These are phyloP conservation scores for Montipora capricornis DNA, from an alignment of 64 coral and sea anemone genomes.

Conservation along the genomic window DNA sequence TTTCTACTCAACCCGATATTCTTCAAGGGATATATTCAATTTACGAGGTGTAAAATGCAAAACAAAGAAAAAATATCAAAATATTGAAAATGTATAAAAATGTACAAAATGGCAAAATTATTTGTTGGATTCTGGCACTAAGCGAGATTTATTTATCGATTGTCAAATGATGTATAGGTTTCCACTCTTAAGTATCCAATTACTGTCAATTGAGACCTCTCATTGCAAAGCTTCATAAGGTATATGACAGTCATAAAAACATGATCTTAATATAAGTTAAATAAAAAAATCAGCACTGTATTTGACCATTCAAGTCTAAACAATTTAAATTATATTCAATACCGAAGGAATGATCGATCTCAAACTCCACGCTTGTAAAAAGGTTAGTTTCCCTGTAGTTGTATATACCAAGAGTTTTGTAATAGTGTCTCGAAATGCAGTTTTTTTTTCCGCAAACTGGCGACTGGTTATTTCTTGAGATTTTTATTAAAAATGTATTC, in stretches of 20 bases:
- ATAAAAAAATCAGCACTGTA: background rate
- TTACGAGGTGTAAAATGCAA: constrained; percentile 17
- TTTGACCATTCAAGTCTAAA: background rate
- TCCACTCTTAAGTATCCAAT: no score
- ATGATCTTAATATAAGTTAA: constrained; percentile 2
- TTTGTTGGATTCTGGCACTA: constrained; percentile 24
- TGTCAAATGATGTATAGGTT: constrained; percentile 11
- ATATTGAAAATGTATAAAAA: constrained; percentile 61
- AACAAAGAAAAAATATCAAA: constrained; percentile 38
- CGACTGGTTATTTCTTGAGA: constrained; percentile 9
- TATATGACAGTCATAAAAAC: background rate
- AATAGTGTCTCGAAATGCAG: background rate
- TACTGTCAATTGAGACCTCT: background rate
- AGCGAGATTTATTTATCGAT: constrained; percentile 39
- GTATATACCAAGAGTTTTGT: constrained; percentile 43
- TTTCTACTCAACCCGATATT: constrained; percentile 1
- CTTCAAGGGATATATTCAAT: background rate
- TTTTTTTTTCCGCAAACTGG: constrained; percentile 1
- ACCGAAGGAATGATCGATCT: background rate
- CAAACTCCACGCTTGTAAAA: constrained; percentile 13
- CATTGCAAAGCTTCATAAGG: background rate
- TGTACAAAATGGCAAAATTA: constrained; percentile 33
- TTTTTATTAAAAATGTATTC: constrained; percentile 27
- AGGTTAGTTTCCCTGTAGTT: constrained; percentile 7
- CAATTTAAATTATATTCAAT: background rate